phyloP scores from a whole-genome alignment of 1,140 invertebrate species.

The Bombyx mandarina region DNA sequence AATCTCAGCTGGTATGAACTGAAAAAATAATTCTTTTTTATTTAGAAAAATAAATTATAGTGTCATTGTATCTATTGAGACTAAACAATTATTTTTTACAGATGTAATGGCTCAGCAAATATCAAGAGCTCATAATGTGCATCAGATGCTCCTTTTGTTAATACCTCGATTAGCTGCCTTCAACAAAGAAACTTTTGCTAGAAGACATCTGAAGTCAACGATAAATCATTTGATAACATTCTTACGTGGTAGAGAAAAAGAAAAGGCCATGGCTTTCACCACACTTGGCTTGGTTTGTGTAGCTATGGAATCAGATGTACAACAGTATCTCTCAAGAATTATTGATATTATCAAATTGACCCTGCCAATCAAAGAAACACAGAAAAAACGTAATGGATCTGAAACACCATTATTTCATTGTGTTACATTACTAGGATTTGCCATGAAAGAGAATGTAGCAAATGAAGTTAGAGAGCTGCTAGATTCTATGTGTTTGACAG shows the following conservation, averaged over 20 bases:
- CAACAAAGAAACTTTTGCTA: conserved; percentile 84
- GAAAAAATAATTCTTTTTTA: not conserved
- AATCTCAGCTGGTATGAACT: conserved; percentile 75
- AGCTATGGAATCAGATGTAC: conserved; percentile 86
- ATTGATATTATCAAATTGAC: conserved; percentile 88
- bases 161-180: conserved; percentile 95
- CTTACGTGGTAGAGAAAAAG: conserved; percentile 84
- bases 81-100: conserved; percentile 5
- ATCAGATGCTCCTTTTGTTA: conserved; percentile 89
- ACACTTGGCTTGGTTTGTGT: conserved; percentile 93
- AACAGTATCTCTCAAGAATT: conserved; percentile 84
- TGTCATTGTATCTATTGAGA: not conserved
- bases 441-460: conserved; percentile 82
- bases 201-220: conserved; percentile 83
- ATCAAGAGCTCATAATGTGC: conserved; percentile 85
- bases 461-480: conserved; percentile 87
- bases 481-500: conserved; percentile 94
- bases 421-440: conserved; percentile 90
- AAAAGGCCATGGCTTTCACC: conserved; percentile 88
- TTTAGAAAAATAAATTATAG: not conserved
- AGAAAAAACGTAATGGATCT: conserved; percentile 80
- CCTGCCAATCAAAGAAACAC: conserved; percentile 84
- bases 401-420: conserved; percentile 95
- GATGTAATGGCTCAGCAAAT: conserved; percentile 85
- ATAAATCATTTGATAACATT: conserved; percentile 85